Conservation (phyloP, 1,140 invertebrate species). For the Cherax destructor region DNA sequence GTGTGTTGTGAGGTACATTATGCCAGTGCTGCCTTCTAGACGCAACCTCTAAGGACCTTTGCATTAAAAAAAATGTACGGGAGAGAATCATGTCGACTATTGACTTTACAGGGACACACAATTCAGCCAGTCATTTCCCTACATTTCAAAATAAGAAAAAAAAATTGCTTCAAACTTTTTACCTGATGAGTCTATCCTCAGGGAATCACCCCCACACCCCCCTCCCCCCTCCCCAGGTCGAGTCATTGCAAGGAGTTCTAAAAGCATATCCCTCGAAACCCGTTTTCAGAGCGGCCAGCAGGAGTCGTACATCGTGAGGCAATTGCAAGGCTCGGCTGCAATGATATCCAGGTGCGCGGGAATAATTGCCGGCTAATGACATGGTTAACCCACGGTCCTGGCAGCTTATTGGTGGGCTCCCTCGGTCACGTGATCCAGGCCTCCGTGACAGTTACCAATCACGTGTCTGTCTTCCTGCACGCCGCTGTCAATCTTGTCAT, state of each 20-base stretch:
- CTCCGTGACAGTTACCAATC: constrained; percentile 67
- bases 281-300: constrained; percentile 31
- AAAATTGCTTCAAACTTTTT: too few relatives aligned
- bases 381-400: constrained; percentile 42
- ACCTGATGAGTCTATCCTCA: too few relatives aligned
- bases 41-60: not conserved
- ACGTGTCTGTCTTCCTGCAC: constrained; percentile 53
- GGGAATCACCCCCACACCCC: not conserved
- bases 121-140: too few relatives aligned
- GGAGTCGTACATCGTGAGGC: constrained; percentile 56
- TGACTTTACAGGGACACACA: too few relatives aligned
- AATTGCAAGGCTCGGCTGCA: constrained; percentile 66
- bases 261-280: constrained; percentile 54
- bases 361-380: constrained; percentile 66
- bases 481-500: constrained; percentile 37
- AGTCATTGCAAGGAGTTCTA: constrained; percentile 24
- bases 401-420: constrained; percentile 57
- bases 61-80: not conserved
- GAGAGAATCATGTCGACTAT: too few relatives aligned
- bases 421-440: constrained; percentile 55
- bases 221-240: not conserved
- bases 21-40: not conserved
- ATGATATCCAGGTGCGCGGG: constrained; percentile 63
- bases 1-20: not conserved
- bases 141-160: too few relatives aligned